Conservation (phyloP, 2,797 vertebrate genomes). For the Lithobates pipiens region DNA sequence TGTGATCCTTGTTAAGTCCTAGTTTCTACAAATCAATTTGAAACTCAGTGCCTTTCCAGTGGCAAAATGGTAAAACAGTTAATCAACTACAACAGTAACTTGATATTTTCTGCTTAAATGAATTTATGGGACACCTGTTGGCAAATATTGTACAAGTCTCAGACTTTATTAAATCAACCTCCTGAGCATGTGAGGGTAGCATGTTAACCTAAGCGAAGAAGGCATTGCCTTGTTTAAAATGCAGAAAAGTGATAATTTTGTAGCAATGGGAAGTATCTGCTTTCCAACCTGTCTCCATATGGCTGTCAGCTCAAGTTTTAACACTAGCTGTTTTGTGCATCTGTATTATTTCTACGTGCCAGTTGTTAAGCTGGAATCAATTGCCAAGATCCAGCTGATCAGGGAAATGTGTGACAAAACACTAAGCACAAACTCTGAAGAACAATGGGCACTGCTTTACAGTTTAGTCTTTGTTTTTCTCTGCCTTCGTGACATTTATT, state of each 20-base stretch:
- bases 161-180: neutral
- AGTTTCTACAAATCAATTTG: too few relatives aligned
- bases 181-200: neutral
- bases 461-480: neutral
- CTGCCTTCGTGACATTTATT: neutral
- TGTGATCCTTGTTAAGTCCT: too few relatives aligned
- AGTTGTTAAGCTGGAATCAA: neutral
- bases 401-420: constrained; percentile 17
- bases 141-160: neutral
- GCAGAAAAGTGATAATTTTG: neutral
- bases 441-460: neutral
- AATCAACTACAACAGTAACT: too few relatives aligned
- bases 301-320: neutral
- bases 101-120: too few relatives aligned
- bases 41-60: too few relatives aligned
- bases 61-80: too few relatives aligned
- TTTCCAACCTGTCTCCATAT: neutral
- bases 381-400: constrained; percentile 10
- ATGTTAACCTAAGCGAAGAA: neutral
- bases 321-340: neutral
- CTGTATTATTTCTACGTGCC: constrained; percentile 9
- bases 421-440: neutral
- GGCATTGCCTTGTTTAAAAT: neutral
- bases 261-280: neutral
- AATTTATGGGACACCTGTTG: neutral